Conservation (phyloP, 2,888 invertebrate genomes). For the Pterostichus niger region DNA sequence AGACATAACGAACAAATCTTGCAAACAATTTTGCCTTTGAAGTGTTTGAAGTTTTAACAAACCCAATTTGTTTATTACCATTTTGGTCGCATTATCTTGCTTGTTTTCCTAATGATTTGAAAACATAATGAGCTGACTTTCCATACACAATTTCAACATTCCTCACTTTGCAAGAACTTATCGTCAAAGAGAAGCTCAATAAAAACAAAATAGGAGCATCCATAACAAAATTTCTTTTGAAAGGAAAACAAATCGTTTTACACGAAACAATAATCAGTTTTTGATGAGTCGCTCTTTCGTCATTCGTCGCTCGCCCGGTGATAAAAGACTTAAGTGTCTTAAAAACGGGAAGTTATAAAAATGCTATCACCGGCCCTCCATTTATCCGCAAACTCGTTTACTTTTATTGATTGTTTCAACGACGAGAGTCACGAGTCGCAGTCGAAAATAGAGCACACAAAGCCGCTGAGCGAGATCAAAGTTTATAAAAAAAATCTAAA, state of each 20-base stretch:
- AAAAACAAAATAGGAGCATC: slow-evolving; percentile 30
- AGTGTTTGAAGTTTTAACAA: slow-evolving; percentile 35
- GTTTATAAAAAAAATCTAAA: slow-evolving; percentile 42
- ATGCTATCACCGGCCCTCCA: slow-evolving; percentile 60
- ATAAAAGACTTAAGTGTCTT: slow-evolving; percentile 62
- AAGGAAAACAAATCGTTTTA: slow-evolving; percentile 62
- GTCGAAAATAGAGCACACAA: slow-evolving; percentile 55
- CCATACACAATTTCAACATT: slow-evolving; percentile 31
- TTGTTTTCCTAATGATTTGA: slow-evolving; percentile 43
- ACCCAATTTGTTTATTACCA: slow-evolving; percentile 41
- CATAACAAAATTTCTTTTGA: slow-evolving; percentile 54
- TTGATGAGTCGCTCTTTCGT: slow-evolving; percentile 60
- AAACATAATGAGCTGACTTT: slow-evolving; percentile 49
- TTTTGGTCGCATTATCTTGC: slow-evolving; percentile 33
- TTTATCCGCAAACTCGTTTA: slow-evolving; percentile 64
- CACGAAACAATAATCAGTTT: slow-evolving; percentile 64
- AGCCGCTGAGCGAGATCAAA: slow-evolving; percentile 38
- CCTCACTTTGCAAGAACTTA: slow-evolving; percentile 18
- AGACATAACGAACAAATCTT: background rate
- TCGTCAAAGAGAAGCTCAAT: slow-evolving; percentile 34
- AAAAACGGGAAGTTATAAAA: slow-evolving; percentile 65
- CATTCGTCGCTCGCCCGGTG: slow-evolving; percentile 32
- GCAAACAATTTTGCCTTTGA: slow-evolving; percentile 16
- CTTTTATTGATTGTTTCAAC: slow-evolving; percentile 62
- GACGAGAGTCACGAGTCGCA: slow-evolving; percentile 1